Evolutionary conservation across 2,113 vertebrate genomes (phyloP).

Genomic region (Saguinus midas): DNA sequence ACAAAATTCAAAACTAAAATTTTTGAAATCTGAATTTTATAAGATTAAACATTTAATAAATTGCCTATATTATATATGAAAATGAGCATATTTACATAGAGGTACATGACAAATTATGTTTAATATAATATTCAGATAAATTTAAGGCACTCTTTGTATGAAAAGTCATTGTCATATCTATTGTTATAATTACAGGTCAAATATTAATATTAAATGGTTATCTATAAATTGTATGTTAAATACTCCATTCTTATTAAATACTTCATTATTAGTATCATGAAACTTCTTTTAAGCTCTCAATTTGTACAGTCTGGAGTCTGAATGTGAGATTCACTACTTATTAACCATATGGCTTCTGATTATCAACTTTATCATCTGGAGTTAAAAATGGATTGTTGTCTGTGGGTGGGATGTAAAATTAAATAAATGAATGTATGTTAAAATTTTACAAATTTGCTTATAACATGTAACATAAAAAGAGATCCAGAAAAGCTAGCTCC

Average conservation of each 20-base stretch:
- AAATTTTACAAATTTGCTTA: background rate
- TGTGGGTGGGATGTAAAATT: background rate
- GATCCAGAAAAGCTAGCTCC: background rate
- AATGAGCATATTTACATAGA: background rate
- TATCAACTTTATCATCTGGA: background rate
- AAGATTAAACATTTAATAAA: background rate
- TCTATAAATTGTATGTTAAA: background rate
- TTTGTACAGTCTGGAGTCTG: background rate
- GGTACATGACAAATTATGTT: background rate
- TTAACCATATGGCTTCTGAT: background rate
- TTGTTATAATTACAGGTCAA: background rate
- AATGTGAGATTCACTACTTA: background rate
- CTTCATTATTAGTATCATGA: background rate
- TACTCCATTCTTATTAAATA: background rate
- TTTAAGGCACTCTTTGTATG: background rate
- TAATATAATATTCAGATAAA: background rate
- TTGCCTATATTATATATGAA: background rate
- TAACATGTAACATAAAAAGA: background rate
- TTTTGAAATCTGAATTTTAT: background rate
- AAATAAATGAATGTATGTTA: background rate
- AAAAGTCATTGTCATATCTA: background rate
- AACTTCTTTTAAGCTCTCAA: background rate
- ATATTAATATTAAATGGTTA: background rate
- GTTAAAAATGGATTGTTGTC: background rate
- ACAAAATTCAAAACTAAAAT: background rate